Conservation (phyloP, 2,113 vertebrate species). For the Zootoca vivipara region DNA sequence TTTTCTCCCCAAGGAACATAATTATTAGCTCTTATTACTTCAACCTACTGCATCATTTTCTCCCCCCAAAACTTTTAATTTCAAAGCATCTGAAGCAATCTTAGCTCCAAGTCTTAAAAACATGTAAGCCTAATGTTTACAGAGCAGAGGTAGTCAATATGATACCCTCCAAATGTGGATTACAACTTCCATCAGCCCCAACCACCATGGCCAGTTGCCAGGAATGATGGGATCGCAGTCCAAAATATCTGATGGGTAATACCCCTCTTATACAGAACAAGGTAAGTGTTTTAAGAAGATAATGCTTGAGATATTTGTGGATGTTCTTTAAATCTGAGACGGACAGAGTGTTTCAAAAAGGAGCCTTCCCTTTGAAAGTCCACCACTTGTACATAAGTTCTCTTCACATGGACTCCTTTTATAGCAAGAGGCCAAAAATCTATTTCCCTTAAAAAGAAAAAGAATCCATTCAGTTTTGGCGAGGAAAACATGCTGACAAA, state of each 20-base stretch:
- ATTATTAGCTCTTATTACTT: neutral
- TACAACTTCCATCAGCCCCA: too few species aligned
- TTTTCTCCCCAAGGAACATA: neutral
- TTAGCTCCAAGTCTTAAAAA: conserved; percentile 15
- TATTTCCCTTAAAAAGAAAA: conserved; percentile 37
- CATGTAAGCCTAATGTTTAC: neutral
- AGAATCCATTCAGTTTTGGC: conserved; percentile 25
- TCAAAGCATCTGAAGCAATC: conserved; percentile 18
- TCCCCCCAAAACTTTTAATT: neutral
- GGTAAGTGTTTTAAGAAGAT: conserved; percentile 7
- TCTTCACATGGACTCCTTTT: conserved; percentile 9
- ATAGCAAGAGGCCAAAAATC: conserved; percentile 6
- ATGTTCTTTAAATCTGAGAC: neutral
- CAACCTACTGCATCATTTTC: neutral
- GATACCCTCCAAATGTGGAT: too few species aligned
- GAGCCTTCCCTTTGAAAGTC: conserved; percentile 44
- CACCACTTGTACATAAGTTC: conserved; percentile 25
- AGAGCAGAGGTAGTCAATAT: neutral
- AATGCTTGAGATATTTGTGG: neutral
- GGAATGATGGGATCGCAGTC: too few species aligned
- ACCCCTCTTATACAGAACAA: neutral
- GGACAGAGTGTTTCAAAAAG: conserved; percentile 16
- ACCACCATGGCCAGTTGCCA: too few species aligned
- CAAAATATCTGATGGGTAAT: too few species aligned
- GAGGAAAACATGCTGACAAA: conserved; percentile 20